Base-by-base conservation (phyloP, 2,797 vertebrate genomes). In the Scomberomorus guttatus region DNA sequence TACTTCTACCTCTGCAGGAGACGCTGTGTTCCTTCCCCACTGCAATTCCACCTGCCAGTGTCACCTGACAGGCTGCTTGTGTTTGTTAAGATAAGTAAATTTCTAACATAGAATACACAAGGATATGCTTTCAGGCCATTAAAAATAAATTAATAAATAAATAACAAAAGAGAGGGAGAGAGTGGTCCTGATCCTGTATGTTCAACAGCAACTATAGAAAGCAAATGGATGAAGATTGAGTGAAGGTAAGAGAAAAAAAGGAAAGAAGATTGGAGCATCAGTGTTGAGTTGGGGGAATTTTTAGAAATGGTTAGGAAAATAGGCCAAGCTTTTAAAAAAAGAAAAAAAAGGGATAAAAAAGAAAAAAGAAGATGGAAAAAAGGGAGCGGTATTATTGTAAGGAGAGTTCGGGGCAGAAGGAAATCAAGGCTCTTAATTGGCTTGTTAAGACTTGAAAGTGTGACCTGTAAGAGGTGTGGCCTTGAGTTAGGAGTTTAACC, bases 381-480 rank as follows among this genome's bases (percentile, higher is more conserved):
- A 62, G n/a, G n/a, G 42, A 58, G 64, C 55, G 48, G 11, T 34
- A 4, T 60, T 37, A 20, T 50, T 54, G 56, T 46, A 20, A 64
- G 61, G 34, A 42, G 60, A 32, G 22, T 14, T 11, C 11, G 44
- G 20, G 54, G n/a, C 17, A 32, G 29, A 6, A n/a, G 69, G 75
- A 83, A 90, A 89, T 91, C 82, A 82, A 85, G 77, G 69, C 63
- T 77, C 78, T 87, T 93, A 91, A 93, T 93, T 91, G 89, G 85
- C 88, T 91, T 93, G 89, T 93, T 91, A 90, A 81, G 88, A 89
- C 79, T 89, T 90, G 86, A 90, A 89, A 89, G 84, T 75, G 57
- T 75, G 75, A 80, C 68, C 63, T 80, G 81, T 68, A 79, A 81
- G 74, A 85, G 56, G 68, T 70, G 77, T 84, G 73, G 80, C 83